Base-by-base conservation (phyloP, 2,113 vertebrate genomes). In the Eptesicus fuscus region DNA sequence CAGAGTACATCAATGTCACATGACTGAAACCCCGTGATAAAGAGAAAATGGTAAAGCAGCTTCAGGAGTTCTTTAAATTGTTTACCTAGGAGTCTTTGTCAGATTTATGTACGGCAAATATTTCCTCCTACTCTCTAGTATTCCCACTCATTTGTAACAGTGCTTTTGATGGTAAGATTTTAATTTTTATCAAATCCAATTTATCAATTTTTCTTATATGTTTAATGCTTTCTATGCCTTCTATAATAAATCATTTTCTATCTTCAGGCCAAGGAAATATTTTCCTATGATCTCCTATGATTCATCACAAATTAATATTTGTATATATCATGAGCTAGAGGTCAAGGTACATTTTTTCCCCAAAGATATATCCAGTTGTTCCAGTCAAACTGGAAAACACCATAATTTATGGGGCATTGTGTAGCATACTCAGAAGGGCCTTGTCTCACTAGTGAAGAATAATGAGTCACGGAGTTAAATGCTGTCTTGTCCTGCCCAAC, bases 221-320 rank as follows among this genome's bases (percentile, higher is more conserved):
- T 22, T 70, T 69, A 93, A 70, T 84, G n/a, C 9, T 84, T 95
- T 84, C 70, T 91, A 20, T 88, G 40, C 40, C 30, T 49, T 77
- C 14, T 25, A 76, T 67, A 88, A 95, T 80, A 91, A 80, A 88
- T 85, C 20, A 82, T 88, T 94, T 90, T 65, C 70, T 96, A 92
- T 61, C 77, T 94, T 85, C 28, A 76, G 17, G 44, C 77, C 20
- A 80, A 42, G 71, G 88, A 93, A 96, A 87, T 71, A 49, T 63
- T 85, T 51, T 85, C 51, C 73, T 73, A 37, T 73, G 9, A 63
- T 93, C 74, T 83, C 37, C 53, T 69, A 61, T 35, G 30, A 79
- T 74, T 63, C 51, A 88, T 88, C 83, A 82, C 87, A 94, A 92
- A 94, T 74, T 96, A 90, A 83, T 63, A 90, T 88, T 70, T 84